These are phyloP conservation scores for Hypotaenidia okinawae DNA, from an alignment of 2,797 vertebrate species.

Conservation along the genomic window DNA sequence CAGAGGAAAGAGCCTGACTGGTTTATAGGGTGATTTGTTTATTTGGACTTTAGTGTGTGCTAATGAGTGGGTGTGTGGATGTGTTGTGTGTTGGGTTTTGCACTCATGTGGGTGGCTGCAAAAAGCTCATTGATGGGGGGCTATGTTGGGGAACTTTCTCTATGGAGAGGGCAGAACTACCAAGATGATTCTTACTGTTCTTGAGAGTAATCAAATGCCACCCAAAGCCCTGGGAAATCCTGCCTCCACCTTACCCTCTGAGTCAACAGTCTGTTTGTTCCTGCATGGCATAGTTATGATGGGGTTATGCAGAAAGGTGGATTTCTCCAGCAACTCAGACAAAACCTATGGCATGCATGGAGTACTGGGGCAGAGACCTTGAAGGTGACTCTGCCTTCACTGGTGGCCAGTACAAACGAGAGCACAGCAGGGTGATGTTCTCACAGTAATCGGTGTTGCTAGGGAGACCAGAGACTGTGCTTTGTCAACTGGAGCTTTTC, in stretches of 20 bases:
- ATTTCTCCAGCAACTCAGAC: neutral
- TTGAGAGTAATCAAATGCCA: neutral
- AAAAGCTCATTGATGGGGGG: neutral
- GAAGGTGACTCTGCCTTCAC: conserved; percentile 39
- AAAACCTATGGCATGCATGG: fast-evolving
- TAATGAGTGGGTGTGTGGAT: neutral
- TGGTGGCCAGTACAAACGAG: conserved; percentile 43
- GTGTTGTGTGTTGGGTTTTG: neutral
- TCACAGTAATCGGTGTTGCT: conserved; percentile 38
- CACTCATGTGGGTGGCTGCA: neutral
- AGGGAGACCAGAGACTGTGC: conserved; percentile 48
- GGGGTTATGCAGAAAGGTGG: neutral
- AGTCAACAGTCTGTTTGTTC: neutral
- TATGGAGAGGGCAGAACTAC: neutral
- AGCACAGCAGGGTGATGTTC: conserved; percentile 40
- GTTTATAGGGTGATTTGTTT: neutral
- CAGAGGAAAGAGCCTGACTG: neutral
- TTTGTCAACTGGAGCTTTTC: conserved; percentile 59
- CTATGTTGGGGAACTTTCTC: neutral
- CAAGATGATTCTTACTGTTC: neutral
- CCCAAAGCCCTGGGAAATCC: neutral
- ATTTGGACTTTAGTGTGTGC: neutral
- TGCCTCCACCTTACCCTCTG: fast-evolving
- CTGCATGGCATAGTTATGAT: fast-evolving
- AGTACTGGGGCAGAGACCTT: conserved; percentile 19